phyloP scores from a whole-genome alignment of 2,113 vertebrate genomes.

The Saccopteryx bilineata region DNA sequence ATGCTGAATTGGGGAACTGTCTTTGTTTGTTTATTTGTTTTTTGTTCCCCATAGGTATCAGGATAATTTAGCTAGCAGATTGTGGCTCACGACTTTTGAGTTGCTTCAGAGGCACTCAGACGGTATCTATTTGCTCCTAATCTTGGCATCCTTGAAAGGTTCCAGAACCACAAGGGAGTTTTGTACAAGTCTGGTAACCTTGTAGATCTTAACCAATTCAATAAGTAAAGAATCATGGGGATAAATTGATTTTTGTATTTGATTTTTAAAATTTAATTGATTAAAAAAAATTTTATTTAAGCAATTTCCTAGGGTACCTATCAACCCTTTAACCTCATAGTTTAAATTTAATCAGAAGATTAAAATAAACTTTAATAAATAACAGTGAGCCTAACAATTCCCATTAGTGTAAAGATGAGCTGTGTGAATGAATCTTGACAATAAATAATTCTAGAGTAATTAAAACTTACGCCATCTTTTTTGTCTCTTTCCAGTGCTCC shows the following conservation, averaged over 20 bases:
- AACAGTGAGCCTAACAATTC: constrained; percentile 4
- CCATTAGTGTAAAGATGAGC: neutral
- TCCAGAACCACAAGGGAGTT: neutral
- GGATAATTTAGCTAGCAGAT: neutral
- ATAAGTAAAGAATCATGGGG: neutral
- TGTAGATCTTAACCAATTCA: neutral
- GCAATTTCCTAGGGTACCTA: neutral
- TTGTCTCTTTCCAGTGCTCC: constrained; percentile 98
- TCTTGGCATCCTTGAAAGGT: neutral
- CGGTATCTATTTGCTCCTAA: neutral
- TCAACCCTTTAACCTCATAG: neutral
- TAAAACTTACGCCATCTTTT: constrained; percentile 95
- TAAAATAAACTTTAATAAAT: neutral
- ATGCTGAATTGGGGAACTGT: neutral
- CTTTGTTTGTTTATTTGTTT: neutral
- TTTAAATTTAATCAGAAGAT: neutral
- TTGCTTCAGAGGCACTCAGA: neutral
- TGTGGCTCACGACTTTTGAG: neutral
- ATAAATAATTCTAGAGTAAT: neutral
- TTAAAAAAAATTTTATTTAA: neutral
- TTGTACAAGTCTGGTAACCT: neutral
- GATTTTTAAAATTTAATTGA: neutral
- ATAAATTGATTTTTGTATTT: neutral
- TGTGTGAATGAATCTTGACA: neutral
- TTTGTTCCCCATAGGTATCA: neutral